Evolutionary conservation across 2,888 invertebrate genomes (phyloP).

Genomic region (Rosalia funebris): DNA sequence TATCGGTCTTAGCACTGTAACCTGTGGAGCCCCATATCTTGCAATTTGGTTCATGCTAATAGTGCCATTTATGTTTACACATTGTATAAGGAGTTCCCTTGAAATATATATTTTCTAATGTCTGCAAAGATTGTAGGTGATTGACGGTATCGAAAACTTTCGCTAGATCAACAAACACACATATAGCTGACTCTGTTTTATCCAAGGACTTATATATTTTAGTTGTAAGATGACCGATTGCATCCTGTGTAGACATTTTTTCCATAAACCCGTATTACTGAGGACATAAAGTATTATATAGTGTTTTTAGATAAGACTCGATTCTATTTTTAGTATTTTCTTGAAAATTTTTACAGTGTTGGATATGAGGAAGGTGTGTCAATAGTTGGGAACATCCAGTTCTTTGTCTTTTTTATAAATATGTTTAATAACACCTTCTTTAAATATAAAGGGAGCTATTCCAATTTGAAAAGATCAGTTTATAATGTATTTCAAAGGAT

Average conservation of each 20-base stretch:
- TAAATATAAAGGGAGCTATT: background rate
- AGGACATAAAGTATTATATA: background rate
- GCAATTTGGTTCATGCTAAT: background rate
- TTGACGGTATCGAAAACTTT: background rate
- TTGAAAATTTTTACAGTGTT: background rate
- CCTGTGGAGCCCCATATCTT: too few species aligned
- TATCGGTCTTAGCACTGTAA: too few species aligned
- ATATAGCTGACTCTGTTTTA: background rate
- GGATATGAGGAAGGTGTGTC: background rate
- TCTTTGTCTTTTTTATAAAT: background rate
- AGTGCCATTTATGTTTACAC: background rate
- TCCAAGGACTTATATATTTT: background rate
- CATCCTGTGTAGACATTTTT: background rate
- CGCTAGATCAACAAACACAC: background rate
- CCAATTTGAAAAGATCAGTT: background rate
- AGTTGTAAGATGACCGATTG: background rate
- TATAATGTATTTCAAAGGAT: background rate
- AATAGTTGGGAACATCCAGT: background rate
- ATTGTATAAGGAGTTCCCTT: background rate
- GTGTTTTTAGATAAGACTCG: background rate
- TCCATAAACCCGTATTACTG: background rate
- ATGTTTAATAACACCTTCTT: background rate
- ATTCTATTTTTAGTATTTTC: background rate
- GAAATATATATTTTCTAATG: background rate
- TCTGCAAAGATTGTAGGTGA: background rate